Conservation (phyloP, 2,113 vertebrate species). For the Riparia riparia region DNA sequence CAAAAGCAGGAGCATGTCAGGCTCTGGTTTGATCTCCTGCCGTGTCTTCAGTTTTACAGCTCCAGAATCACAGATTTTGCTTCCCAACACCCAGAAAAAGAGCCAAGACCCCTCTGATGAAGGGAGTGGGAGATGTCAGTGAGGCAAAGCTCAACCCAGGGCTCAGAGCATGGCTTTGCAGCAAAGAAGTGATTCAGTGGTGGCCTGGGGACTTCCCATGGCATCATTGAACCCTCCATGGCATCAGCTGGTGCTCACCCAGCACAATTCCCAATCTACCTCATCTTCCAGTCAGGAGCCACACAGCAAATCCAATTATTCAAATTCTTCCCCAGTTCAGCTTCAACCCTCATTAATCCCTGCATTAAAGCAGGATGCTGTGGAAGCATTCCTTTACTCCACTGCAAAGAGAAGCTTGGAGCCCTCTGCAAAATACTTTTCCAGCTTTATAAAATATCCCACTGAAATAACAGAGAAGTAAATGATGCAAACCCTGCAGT, state of each 20-base stretch:
- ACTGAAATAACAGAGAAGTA: background rate
- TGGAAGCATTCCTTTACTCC: background rate
- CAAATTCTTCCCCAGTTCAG: background rate
- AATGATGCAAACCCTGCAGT: background rate
- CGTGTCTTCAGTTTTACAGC: background rate
- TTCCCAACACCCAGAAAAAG: background rate
- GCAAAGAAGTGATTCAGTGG: rapidly evolving
- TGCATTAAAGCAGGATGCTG: background rate
- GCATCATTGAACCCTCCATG: background rate
- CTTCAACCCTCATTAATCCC: background rate
- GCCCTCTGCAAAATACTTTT: background rate
- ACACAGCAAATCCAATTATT: background rate
- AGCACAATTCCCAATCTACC: background rate
- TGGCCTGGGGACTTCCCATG: background rate
- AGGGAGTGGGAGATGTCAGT: background rate
- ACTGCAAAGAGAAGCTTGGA: background rate
- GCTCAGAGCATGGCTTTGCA: background rate
- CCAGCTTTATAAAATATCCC: background rate
- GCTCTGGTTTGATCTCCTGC: background rate
- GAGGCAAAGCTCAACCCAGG: background rate
- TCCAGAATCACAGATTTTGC: background rate
- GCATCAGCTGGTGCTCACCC: rapidly evolving
- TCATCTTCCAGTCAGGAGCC: background rate
- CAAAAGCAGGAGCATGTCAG: background rate
- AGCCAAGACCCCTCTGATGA: background rate